Percentiles rank a stretch among this genome's conserved stretches.
Conservation (phyloP, 1,140 invertebrate genomes). For the Lysiphlebus fabarum region DNA sequence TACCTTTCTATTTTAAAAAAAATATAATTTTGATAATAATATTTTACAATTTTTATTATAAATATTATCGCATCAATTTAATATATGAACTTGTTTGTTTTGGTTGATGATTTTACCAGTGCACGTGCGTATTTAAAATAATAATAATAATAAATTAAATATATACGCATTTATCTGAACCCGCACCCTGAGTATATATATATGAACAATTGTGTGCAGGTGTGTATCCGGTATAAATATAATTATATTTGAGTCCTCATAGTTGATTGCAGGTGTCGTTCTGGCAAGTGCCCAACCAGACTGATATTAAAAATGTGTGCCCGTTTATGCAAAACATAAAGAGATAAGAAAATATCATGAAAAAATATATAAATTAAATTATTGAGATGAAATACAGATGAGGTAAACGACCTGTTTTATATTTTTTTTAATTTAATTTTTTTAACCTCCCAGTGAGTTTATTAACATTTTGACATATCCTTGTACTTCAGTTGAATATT, state of each 20-base stretch:
- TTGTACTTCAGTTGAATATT: slow-evolving; percentile 10
- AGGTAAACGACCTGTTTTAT: slow-evolving; percentile 5
- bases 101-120: too few relatives aligned
- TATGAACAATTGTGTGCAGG: background rate
- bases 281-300: slow-evolving; percentile 2
- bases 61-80: too few relatives aligned
- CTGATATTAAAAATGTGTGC: background rate
- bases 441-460: too few relatives aligned
- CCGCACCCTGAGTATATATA: slow-evolving; percentile 17
- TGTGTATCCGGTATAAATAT: slow-evolving; percentile 16
- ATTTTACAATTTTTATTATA: too few relatives aligned
- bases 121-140: background rate
- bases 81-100: too few relatives aligned
- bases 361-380: too few relatives aligned
- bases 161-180: background rate
- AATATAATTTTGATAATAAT: too few relatives aligned
- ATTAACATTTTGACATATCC: background rate
- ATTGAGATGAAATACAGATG: background rate
- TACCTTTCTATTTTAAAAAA: too few relatives aligned
- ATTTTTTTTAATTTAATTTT: too few relatives aligned
- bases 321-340: too few relatives aligned
- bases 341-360: too few relatives aligned
- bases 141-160: too few relatives aligned
- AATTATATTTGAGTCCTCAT: slow-evolving; percentile 12
- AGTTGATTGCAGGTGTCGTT: slow-evolving; percentile 8